These are phyloP conservation scores for Phania funesta DNA, from an alignment of 2,888 invertebrate species.

Conservation along the genomic window DNA sequence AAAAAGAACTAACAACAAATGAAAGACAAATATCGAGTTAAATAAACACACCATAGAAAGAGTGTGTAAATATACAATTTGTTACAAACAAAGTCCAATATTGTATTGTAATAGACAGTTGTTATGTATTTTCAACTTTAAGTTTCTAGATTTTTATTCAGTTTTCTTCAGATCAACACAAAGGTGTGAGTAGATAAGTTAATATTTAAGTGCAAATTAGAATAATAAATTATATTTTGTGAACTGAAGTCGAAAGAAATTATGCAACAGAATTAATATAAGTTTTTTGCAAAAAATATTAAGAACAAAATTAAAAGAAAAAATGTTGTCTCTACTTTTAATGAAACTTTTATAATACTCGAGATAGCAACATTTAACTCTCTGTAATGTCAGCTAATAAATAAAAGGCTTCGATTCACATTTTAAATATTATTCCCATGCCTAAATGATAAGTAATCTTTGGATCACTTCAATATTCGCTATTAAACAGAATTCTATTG, in stretches of 20 bases:
- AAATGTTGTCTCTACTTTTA: no score
- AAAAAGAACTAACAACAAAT: conserved; percentile 26
- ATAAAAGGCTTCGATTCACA: no score
- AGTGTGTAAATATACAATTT: not conserved
- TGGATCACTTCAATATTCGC: no score
- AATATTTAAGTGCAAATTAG: not conserved
- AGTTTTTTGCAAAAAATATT: no score
- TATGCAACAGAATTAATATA: not conserved
- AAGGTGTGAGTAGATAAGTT: not conserved
- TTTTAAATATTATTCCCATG: no score
- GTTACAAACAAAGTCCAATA: not conserved
- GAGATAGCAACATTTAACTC: no score
- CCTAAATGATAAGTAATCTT: no score
- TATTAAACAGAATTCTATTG: no score
- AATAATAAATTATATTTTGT: not conserved
- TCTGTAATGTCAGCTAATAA: no score
- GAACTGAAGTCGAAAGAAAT: not conserved
- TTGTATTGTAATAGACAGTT: not conserved
- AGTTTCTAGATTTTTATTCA: no score
- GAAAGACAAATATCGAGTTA: conserved; percentile 41
- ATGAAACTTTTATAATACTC: no score
- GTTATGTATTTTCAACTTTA: not conserved
- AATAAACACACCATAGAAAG: conserved; percentile 20
- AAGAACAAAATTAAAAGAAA: no score
- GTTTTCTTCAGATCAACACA: not conserved